Percentiles rank a stretch among this genome's conserved stretches.
Conservation (phyloP, 2,113 vertebrate genomes). For the Notarius lentiginosus region DNA sequence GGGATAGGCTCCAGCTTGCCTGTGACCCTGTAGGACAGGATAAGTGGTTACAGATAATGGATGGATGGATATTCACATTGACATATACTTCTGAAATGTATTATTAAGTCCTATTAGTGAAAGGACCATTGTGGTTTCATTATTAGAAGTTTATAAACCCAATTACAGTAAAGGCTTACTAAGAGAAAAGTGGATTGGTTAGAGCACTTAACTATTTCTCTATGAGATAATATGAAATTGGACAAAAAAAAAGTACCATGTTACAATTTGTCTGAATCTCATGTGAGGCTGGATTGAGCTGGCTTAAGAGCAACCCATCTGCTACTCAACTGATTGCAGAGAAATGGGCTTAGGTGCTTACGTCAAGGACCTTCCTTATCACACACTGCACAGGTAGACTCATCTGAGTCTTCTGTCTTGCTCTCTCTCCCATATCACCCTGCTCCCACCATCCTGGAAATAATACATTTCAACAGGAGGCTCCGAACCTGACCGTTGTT, state of each 20-base stretch:
- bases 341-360: conserved; percentile 16
- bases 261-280: background rate
- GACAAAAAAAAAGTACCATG: background rate
- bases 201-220: background rate
- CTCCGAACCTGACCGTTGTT: background rate
- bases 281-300: background rate
- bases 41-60: too few species aligned
- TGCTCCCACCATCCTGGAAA: background rate
- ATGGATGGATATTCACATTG: background rate
- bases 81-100: too few species aligned
- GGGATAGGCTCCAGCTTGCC: too few species aligned
- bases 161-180: background rate
- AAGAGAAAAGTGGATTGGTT: background rate
- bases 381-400: conserved; percentile 41
- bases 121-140: background rate
- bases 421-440: conserved; percentile 12
- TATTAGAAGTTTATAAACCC: background rate
- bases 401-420: conserved; percentile 7
- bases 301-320: background rate
- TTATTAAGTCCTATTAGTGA: background rate
- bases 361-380: conserved; percentile 54
- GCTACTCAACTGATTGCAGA: background rate
- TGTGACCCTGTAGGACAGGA: too few species aligned
- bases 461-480: conserved; percentile 28
- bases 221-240: background rate